A percentile compares a stretch with the other conserved stretches of the same genome.
These are phyloP conservation scores for Scolopax bukidnonensis DNA, from an alignment of 2,797 vertebrate species.

Conservation along the genomic window DNA sequence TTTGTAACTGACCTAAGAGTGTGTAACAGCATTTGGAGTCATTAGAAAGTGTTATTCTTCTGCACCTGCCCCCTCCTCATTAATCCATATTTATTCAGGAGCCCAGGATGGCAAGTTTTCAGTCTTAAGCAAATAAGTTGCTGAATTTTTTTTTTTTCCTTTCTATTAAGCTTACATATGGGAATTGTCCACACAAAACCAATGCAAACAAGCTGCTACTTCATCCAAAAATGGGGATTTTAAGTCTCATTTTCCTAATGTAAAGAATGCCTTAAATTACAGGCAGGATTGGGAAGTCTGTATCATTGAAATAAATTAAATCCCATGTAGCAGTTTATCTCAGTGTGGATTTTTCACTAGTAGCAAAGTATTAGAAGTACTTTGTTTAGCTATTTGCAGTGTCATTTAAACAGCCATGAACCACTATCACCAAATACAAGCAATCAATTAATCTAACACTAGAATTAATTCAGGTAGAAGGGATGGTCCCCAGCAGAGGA, in stretches of 20 bases:
- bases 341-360: background rate
- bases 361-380: background rate
- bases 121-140: background rate
- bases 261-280: background rate
- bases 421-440: background rate
- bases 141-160: background rate
- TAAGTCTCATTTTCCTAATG: background rate
- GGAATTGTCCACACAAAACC: background rate
- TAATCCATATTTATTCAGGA: slow-evolving; percentile 45
- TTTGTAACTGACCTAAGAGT: slow-evolving; percentile 2
- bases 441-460: background rate
- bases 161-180: background rate
- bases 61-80: background rate
- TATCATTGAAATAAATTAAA: background rate
- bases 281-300: background rate
- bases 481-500: background rate
- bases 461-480: background rate
- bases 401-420: background rate
- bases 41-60: slow-evolving; percentile 32
- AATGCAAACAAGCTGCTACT: background rate
- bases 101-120: slow-evolving; percentile 22
- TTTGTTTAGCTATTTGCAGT: background rate
- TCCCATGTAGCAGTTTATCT: background rate
- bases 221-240: background rate
- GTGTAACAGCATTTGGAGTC: background rate